A percentile compares a stretch with the other conserved stretches of the same genome.
These are phyloP conservation scores for Squalus acanthias DNA, from an alignment of 2,797 vertebrate genomes.

Conservation along the genomic window DNA sequence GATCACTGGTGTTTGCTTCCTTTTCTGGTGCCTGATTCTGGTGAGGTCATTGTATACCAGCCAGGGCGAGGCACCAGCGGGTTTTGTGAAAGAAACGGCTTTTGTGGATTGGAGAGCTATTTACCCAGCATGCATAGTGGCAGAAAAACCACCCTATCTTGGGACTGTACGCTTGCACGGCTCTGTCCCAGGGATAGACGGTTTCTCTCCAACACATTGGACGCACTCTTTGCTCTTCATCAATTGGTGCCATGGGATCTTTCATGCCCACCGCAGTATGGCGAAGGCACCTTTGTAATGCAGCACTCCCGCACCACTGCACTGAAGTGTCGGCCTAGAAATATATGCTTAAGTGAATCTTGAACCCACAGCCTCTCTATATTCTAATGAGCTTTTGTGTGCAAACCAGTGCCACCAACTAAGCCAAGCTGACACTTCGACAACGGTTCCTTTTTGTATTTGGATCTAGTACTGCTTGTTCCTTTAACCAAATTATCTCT, in stretches of 20 bases:
- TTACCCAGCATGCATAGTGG: neutral
- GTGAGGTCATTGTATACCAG: neutral
- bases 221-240: neutral
- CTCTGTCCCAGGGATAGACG: neutral
- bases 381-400: too few relatives aligned
- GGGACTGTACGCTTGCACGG: neutral
- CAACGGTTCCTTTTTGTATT: too few relatives aligned
- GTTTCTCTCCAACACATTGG: neutral
- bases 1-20: neutral
- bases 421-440: too few relatives aligned
- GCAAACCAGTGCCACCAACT: too few relatives aligned
- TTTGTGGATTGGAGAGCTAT: neutral
- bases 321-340: neutral
- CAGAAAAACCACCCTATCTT: neutral
- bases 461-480: too few relatives aligned
- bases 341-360: neutral
- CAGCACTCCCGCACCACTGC: neutral
- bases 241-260: neutral
- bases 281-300: neutral
- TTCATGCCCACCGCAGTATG: neutral
- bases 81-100: neutral
- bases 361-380: too few relatives aligned
- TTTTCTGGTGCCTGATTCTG: neutral
- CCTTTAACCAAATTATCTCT: too few relatives aligned
- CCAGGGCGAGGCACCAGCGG: neutral